phyloP scores from a whole-genome alignment of 2,113 vertebrate genomes.

The Podarcis raffonei region DNA sequence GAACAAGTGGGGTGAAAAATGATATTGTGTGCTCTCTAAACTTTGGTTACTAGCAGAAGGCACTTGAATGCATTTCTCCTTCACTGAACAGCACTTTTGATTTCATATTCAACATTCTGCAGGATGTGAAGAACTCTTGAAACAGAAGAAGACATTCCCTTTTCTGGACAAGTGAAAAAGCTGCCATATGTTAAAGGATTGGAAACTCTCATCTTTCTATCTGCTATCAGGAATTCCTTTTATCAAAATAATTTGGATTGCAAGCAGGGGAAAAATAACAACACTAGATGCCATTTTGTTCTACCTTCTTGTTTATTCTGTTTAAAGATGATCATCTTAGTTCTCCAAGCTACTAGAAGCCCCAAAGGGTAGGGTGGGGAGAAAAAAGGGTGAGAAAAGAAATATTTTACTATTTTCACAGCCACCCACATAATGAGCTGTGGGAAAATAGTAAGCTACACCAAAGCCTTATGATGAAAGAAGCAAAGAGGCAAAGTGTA shows the following conservation, averaged over 20 bases:
- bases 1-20: not conserved
- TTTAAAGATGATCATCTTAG: not conserved
- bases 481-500: not conserved
- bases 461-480: not conserved
- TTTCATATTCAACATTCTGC: not conserved
- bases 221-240: not conserved
- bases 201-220: not conserved
- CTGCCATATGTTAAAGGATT: not conserved
- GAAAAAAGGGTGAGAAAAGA: not conserved
- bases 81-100: not conserved
- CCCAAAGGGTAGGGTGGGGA: not conserved
- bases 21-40: not conserved
- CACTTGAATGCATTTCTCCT: not conserved
- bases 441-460: not conserved
- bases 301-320: not conserved
- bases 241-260: not conserved
- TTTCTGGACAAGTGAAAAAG: not conserved
- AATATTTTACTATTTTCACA: not conserved
- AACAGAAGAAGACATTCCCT: not conserved
- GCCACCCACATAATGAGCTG: not conserved
- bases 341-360: not conserved
- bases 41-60: not conserved
- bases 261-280: not conserved
- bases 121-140: not conserved
- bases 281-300: too few species aligned